Evolutionary conservation across 2,113 vertebrate species (phyloP), one percentile per base, ranked within the genome.

Genomic region (Proteles cristata): DNA sequence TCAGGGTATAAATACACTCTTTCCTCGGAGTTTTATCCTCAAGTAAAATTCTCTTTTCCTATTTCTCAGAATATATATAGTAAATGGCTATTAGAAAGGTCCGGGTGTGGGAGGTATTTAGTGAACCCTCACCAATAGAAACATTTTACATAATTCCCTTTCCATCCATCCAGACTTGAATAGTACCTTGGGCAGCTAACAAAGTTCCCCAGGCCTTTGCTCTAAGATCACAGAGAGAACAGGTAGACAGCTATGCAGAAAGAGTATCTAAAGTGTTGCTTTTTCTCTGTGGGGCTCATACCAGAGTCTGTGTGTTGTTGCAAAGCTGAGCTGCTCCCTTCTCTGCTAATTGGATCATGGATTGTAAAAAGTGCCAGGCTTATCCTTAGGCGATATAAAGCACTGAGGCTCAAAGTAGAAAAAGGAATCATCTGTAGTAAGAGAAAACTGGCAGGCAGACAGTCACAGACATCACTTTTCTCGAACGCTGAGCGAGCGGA

Each of bases 321-420:
- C 43, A 93, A 93, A 96, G 66, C 65, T 14, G 28, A 92, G 80
- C 43, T 71, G 90, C 66, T 96, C 55, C 73, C 85, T 81, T 98
- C 90, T 95, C 96, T 79, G 63, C 76, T 98, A 98, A 98, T 97
- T 98, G 96, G 97, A 97, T 96, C 87, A 89, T 92, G 90, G 73
- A 66, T 80, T 58, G 91, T 92, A 97, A 97, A 97, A 98, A 58
- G 77, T 92, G 79, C 94, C 66, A 96, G 83, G 48, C 76, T 96
- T 95, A 81, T 95, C 95, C 94, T 91, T 43, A 97, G 90, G 94
- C 39, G 0, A 74, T 91, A 26, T 95, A 88, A 97, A 96, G 69
- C 45, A 83, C 0, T 12, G 15, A 48, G 50, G 15, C 83, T 97
- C 88, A 87, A 88, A 83, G 86, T 94, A 97, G 92, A 96, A 93